Evolutionary conservation across 2,797 vertebrate species (phyloP), one percentile per base, ranked within the genome.

Genomic region (Sebastes elongatus): DNA sequence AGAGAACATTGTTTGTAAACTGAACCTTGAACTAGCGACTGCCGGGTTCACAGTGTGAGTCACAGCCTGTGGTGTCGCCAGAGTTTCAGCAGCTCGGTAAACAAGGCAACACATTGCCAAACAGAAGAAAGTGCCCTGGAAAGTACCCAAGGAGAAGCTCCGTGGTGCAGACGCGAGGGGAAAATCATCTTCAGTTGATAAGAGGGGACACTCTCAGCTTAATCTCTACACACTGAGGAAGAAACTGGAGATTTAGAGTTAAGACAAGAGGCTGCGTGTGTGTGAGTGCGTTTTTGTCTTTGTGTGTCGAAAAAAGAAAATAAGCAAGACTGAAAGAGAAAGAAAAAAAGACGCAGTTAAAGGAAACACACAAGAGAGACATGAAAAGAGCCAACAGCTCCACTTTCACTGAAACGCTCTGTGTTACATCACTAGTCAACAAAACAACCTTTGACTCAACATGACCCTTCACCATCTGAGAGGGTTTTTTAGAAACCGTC

Each of bases 101-200:
- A 92, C 84, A 94, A 79, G 74, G 71, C 70, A 23, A 71, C 70
- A 71, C 53, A n/a, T 22, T 67, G 78, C 84, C 86, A 86, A 86
- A 91, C 52, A 69, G 89, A 87, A 90, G 90, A 95, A 86, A 93
- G 93, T 90, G 86, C 33, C 63, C 71, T 87, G 94, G 94, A 96
- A 96, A 95, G 93, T 93, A 95, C 94, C 94, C 79, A 89, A 81
- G 88, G 62, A 62, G 71, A 92, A 75, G 67, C 86, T 86, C 74
- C 32, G 57, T 70, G 30, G 14, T 20, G 5, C 35, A 67, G 68
- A 71, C 5, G 2, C 5, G 33, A 13, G 80, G 82, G 76, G 76
- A 61, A 84, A 88, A 76, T 89, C 74, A 71, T 73, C 73, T 86
- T 66, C 11, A 33, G 33, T 61, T 76, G 82, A 92, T 91, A 88